Conservation (phyloP, 2,888 invertebrate species). For the Andricus quercusramuli region DNA sequence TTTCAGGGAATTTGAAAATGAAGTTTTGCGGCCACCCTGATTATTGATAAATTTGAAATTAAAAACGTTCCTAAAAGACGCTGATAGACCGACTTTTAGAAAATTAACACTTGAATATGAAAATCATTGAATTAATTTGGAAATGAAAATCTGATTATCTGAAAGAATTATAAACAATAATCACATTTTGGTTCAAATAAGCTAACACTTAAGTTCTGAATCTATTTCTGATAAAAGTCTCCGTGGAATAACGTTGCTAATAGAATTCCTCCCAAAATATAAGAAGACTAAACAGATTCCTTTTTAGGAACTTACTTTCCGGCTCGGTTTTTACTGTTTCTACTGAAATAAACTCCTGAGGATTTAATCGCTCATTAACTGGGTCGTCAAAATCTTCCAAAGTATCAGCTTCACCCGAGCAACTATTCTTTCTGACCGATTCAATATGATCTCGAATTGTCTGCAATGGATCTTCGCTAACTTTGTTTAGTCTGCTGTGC, state of each 20-base stretch:
- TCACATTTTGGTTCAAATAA: background rate
- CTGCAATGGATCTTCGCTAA: background rate
- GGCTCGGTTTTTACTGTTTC: background rate
- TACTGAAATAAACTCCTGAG: background rate
- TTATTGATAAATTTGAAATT: too few species aligned
- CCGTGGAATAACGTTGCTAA: background rate
- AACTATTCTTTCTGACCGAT: background rate
- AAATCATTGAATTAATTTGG: too few species aligned
- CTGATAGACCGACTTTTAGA: too few species aligned
- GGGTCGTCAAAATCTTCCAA: constrained; percentile 18
- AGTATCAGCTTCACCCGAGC: background rate
- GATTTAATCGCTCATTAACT: background rate
- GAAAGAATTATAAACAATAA: constrained; percentile 10
- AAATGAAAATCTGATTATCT: constrained; percentile 9
- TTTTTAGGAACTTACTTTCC: constrained; percentile 15
- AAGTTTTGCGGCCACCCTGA: too few species aligned
- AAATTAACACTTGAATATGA: too few species aligned
- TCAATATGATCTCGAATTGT: constrained; percentile 4
- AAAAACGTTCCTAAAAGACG: too few species aligned
- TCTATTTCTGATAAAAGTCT: background rate
- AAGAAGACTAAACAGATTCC: background rate
- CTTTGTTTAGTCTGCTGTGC: background rate
- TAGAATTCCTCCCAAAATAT: background rate
- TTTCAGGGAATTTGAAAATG: too few species aligned
- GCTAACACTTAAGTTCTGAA: too few species aligned